These are phyloP conservation scores for Ramphastos sulfuratus DNA, from an alignment of 2,113 vertebrate genomes.

Conservation along the genomic window DNA sequence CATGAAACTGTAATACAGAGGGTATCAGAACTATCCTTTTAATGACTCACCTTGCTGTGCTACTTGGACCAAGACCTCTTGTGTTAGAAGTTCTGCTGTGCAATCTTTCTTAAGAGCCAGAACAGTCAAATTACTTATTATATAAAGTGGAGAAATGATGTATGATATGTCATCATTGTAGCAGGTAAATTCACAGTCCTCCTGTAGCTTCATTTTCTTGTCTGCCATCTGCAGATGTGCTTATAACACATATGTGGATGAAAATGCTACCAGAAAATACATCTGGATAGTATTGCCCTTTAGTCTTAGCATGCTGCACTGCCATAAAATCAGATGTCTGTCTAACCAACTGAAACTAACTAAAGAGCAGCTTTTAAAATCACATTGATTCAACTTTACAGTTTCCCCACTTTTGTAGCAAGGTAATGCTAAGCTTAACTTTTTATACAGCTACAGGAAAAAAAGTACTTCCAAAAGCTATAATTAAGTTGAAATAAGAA, in stretches of 20 bases:
- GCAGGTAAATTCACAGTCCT: not conserved
- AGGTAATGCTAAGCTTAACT: not conserved
- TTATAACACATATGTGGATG: not conserved
- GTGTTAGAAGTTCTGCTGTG: not conserved
- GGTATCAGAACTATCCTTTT: not conserved
- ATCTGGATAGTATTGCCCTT: not conserved
- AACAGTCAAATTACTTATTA: not conserved
- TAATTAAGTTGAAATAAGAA: not conserved
- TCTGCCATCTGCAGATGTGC: not conserved
- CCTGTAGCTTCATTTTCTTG: not conserved
- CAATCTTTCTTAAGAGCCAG: not conserved
- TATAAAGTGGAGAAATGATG: not conserved
- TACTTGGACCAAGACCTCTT: not conserved
- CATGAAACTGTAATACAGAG: not conserved
- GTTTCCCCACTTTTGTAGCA: not conserved
- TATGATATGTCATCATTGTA: not conserved
- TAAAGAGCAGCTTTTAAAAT: slow-evolving; percentile 15
- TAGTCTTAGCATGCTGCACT: not conserved
- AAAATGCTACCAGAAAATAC: not conserved
- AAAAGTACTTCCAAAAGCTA: not conserved
- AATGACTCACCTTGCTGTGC: accelerated
- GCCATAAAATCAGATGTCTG: not conserved
- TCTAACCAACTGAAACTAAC: slow-evolving; percentile 17
- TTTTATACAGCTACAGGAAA: not conserved
- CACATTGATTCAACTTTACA: slow-evolving; percentile 5